Conservation (phyloP, 2,888 invertebrate species). For the Melangyna quadrimaculata region DNA sequence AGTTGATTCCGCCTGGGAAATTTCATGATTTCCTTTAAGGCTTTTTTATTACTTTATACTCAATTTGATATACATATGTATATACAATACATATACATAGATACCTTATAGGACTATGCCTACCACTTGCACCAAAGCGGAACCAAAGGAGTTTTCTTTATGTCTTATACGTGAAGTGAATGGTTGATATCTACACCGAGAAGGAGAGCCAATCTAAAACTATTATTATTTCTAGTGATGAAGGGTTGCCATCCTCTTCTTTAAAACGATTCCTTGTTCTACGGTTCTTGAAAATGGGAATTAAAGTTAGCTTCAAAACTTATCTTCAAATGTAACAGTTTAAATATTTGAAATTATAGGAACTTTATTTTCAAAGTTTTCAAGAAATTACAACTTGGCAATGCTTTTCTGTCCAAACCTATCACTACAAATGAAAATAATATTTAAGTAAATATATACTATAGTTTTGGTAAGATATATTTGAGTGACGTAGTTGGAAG, state of each 20-base stretch:
- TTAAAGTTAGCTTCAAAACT: background rate
- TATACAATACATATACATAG: background rate
- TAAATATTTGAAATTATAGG: too few species aligned
- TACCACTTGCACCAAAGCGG: background rate
- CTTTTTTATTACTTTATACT: constrained; percentile 12
- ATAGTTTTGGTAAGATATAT: background rate
- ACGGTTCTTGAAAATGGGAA: background rate
- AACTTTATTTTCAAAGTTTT: background rate
- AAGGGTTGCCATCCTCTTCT: background rate
- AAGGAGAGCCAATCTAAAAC: constrained; percentile 5
- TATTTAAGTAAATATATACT: background rate
- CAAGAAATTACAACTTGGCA: background rate
- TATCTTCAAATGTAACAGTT: too few species aligned
- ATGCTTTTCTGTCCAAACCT: background rate
- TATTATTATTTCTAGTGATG: constrained; percentile 36
- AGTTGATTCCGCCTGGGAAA: constrained; percentile 68
- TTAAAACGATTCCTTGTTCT: background rate
- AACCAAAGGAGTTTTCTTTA: constrained; percentile 38
- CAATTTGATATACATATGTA: background rate
- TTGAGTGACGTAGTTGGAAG: constrained; percentile 18
- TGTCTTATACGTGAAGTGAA: constrained; percentile 50
- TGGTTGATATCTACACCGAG: constrained; percentile 38
- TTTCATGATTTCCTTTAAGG: constrained; percentile 59
- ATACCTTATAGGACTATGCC: background rate
- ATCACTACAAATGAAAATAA: background rate